Conservation (phyloP, 1,140 invertebrate genomes). For the Heliconius eleuchia region DNA sequence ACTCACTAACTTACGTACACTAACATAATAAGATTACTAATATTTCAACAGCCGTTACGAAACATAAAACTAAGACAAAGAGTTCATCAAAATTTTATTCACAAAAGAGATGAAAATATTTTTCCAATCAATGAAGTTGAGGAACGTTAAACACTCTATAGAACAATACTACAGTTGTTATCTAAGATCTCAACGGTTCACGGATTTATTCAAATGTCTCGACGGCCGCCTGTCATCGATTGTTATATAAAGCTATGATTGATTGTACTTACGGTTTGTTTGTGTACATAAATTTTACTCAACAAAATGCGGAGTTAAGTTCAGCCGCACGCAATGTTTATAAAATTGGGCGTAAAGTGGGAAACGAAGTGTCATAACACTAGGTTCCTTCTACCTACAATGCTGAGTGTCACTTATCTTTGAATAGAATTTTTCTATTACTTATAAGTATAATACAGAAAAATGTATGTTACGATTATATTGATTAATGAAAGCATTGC, state of each 20-base stretch:
- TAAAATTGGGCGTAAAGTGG: not conserved
- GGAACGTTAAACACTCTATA: constrained; percentile 14
- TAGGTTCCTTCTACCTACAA: not conserved
- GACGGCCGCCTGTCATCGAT: not conserved
- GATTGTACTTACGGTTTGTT: not conserved
- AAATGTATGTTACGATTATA: too few species aligned
- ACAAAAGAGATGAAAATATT: constrained; percentile 24
- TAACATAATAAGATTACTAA: not conserved
- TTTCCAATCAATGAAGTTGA: constrained; percentile 19
- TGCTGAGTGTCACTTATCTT: too few species aligned
- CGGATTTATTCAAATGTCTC: constrained; percentile 20
- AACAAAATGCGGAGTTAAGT: not conserved
- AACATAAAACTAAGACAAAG: not conserved
- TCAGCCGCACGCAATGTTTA: not conserved
- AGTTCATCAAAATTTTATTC: constrained; percentile 3
- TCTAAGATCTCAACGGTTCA: constrained; percentile 8
- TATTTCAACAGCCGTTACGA: not conserved
- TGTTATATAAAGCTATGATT: constrained; percentile 12
- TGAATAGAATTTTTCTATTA: too few species aligned
- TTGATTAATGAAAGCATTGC: too few species aligned
- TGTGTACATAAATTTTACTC: not conserved
- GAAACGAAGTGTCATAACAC: not conserved
- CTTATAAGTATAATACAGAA: too few species aligned
- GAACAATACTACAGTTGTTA: constrained; percentile 18
- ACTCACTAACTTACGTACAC: too few species aligned